phyloP scores from a whole-genome alignment of 2,797 vertebrate species.

The Psittacula echo region DNA sequence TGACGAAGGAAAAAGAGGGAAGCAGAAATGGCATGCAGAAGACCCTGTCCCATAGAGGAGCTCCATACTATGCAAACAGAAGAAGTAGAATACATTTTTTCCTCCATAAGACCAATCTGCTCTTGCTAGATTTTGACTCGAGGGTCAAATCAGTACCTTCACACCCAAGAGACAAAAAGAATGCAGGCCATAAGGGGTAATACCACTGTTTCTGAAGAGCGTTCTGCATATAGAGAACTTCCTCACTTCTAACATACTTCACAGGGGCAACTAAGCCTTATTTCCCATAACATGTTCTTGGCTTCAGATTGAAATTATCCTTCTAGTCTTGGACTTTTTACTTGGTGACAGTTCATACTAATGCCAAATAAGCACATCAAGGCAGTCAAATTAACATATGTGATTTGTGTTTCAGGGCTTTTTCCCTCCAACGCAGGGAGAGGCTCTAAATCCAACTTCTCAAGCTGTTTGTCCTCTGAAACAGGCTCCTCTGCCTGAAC shows the following conservation, averaged over 20 bases:
- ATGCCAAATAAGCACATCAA: neutral
- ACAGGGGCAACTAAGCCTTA: neutral
- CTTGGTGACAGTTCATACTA: neutral
- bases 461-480: neutral
- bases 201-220: neutral
- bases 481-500: neutral
- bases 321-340: neutral
- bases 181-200: neutral
- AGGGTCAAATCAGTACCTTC: neutral
- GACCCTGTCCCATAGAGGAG: neutral
- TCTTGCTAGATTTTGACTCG: neutral
- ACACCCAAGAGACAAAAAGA: neutral
- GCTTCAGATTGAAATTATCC: neutral
- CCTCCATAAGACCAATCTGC: neutral
- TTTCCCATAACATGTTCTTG: neutral
- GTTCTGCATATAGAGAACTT: neutral
- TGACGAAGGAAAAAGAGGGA: neutral
- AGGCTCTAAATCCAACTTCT: neutral
- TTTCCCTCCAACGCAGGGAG: neutral
- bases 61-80: neutral
- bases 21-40: neutral
- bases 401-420: accelerated
- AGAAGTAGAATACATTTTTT: neutral
- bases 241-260: neutral
- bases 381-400: neutral